Percentiles rank a stretch among this genome's conserved stretches.
phyloP scores from a whole-genome alignment of 2,113 vertebrate genomes.

The Oreocharis arfaki region DNA sequence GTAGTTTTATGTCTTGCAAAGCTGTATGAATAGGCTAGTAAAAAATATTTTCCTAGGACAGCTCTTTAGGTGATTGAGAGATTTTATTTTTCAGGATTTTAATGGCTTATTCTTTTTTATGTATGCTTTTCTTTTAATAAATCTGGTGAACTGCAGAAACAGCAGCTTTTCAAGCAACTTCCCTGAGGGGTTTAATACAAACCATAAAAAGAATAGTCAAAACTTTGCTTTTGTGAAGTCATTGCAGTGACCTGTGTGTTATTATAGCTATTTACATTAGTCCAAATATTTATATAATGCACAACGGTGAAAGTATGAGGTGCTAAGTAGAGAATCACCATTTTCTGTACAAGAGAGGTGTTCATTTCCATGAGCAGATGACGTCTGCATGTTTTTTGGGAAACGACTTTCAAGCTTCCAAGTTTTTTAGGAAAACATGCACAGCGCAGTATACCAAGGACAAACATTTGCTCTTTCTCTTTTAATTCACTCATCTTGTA shows the following conservation, averaged over 20 bases:
- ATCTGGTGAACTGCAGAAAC: not conserved
- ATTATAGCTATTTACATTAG: not conserved
- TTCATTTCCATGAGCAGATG: not conserved
- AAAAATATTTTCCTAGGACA: not conserved
- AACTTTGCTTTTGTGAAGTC: not conserved
- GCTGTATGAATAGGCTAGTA: not conserved
- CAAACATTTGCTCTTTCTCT: not conserved
- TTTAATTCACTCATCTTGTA: not conserved
- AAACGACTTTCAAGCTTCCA: not conserved
- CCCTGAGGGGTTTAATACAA: not conserved
- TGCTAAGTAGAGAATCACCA: not conserved
- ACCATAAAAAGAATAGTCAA: not conserved
- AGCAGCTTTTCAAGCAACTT: not conserved
- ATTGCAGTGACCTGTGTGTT: not conserved
- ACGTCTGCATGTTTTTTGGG: not conserved
- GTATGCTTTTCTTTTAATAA: not conserved
- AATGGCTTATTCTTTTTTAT: not conserved
- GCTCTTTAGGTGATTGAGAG: not conserved
- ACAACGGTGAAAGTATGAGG: not conserved
- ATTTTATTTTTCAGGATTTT: not conserved
- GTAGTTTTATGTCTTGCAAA: not conserved
- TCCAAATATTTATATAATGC: constrained; percentile 34
- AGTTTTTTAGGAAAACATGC: not conserved
- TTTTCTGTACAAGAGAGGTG: not conserved
- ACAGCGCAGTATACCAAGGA: not conserved